These are phyloP conservation scores for Glaucomys volans DNA, from an alignment of 2,113 vertebrate species.

Conservation along the genomic window DNA sequence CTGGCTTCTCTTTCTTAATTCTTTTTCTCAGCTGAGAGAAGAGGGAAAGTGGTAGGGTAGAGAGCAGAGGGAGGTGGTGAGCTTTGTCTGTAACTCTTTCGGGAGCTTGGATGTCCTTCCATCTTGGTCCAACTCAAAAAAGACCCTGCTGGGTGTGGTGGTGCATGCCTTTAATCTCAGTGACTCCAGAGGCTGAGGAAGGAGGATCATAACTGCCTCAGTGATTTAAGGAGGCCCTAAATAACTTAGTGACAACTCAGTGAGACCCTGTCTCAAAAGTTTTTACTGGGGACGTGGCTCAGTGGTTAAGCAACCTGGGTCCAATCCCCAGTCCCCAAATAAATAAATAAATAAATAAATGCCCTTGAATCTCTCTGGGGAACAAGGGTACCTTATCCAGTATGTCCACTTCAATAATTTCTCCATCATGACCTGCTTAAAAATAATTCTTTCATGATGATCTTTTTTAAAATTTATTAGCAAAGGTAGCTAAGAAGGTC, in stretches of 20 bases:
- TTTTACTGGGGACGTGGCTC: too few relatives aligned
- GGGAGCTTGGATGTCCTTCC: neutral
- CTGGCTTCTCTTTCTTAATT: neutral
- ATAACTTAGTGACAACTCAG: neutral
- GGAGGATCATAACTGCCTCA: neutral
- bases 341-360: too few relatives aligned
- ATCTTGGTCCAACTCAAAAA: neutral
- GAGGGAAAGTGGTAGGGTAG: too few relatives aligned
- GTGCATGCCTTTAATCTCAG: neutral
- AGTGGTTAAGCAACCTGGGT: too few relatives aligned
- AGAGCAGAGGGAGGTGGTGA: neutral
- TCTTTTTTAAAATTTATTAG: conserved; percentile 7
- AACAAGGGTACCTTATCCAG: neutral
- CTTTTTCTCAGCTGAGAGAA: neutral
- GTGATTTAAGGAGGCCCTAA: too few relatives aligned
- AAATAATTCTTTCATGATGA: neutral
- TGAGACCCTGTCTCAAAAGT: neutral
- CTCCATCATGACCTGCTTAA: neutral
- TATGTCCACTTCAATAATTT: neutral
- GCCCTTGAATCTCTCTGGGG: neutral
- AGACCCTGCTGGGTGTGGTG: neutral
- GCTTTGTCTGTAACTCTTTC: neutral
- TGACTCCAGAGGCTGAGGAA: neutral
- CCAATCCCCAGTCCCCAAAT: neutral
- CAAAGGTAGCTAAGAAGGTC: conserved; percentile 26